Base-by-base conservation (phyloP, 92 coral and sea anemone genomes). In the Zoanthus sansibaricus region DNA sequence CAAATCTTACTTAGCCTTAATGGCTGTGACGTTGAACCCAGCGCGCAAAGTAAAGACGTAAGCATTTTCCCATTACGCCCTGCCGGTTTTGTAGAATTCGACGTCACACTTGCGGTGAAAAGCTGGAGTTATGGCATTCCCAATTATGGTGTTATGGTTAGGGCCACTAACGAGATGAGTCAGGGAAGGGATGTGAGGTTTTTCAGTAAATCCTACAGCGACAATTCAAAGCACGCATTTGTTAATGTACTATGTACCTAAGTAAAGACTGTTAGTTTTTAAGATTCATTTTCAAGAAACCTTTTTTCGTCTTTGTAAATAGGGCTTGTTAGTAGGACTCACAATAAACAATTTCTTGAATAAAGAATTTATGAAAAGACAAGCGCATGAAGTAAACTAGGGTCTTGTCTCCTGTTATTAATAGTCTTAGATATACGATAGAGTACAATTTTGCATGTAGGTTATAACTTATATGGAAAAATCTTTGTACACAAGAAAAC, bases 21-120 rank as follows among this genome's bases (percentile, higher is more conserved):
- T 37, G 92, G 87, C 9, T 86, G 73, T 14, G 95, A 92, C 16
- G 89, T 90, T n/a, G 93, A 87, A 7, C 30, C 77, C 1, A 1
- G 16, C 75, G 74, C 85, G n/a, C 85, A 80, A 46, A 45, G 64
- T 46, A 42, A 59, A 4, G 84, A 64, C 15, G 75, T 80, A 46
- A 4, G 42, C 3, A 80, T 80, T 8, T 80, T 64, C 21, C 85
- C 85, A 37, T 13, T 64, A 18, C 85, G 85, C 46, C 85, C 85
- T 74, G 64, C 75, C 3, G 85, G 85, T 8, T 80, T 80, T 70
- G 85, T 80, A 44, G 85, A 80, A 45, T 80, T 80, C 11, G 85
- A 80, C 6, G 46, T 80, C 17, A 80, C 85, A 44, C 47, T 61
- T 51, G 85, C 85, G 9, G 75, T 66, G 18, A 80, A 64, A 49